Evolutionary conservation across 2,888 invertebrate species (phyloP), one percentile per base, ranked within the genome.

Genomic region (Chirona hameri): DNA sequence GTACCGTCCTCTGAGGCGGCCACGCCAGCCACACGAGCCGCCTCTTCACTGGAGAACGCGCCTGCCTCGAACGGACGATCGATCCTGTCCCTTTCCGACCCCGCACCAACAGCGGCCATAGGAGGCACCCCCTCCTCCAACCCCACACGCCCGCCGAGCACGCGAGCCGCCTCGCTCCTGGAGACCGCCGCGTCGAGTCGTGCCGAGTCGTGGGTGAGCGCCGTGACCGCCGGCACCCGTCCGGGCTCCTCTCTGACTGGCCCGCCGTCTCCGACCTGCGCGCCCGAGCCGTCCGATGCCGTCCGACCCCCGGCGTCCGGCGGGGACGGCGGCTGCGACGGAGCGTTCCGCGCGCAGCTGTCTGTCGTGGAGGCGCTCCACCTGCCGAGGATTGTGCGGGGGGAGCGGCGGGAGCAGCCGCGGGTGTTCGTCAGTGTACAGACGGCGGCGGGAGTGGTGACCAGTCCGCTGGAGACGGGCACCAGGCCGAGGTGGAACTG

Each of bases 351-450:
- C 76, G 76, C 76, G 39, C 76, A 76, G 39, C 76, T 76, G 31
- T 39, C 76, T 3, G 76, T 76, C 2, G 76, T 69, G 21, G 76
- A 76, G 76, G 76, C 76, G 18, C 76, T 76, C 31, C 76, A 76
- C 76, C 76, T 76, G 39, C 76, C 76, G 76, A 31, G 76, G 21
- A 76, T 76, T 39, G 76, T 76, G 76, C 76, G 76, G 39, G 76
- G 76, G 24, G 31, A 18, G 21, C 31, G 21, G 39, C 31, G 76
- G 21, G 76, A 76, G 76, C 39, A 7, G 76, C 76, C 76, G 76
- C 76, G 21, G 24, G 76, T 76, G 21, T 39, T 39, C 39, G 76
- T 76, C 21, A 76, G 76, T 39, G 76, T 18, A 21, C 76, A 76
- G 76, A 39, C 76, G 39, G 76, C 76, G 15, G 76, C 18, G 31